These are phyloP conservation scores for Agapetus fuscipes DNA, from an alignment of 2,888 invertebrate genomes.

Conservation along the genomic window DNA sequence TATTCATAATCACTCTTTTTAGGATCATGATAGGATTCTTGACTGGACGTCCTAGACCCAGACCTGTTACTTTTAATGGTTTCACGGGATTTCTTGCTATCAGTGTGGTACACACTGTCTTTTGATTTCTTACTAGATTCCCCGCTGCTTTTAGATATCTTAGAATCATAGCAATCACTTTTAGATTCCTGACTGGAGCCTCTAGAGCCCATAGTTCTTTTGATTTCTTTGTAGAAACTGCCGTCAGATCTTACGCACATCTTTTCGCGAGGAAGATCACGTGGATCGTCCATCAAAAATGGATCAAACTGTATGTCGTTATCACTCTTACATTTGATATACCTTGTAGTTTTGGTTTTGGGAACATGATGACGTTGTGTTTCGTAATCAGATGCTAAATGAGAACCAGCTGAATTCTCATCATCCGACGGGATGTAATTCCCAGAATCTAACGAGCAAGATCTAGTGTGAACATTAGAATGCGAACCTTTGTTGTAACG, in stretches of 20 bases:
- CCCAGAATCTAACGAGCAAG: slow-evolving; percentile 67
- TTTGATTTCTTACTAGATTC: slow-evolving; percentile 57
- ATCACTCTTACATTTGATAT: slow-evolving; percentile 51
- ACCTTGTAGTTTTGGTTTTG: slow-evolving; percentile 21
- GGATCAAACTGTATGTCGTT: slow-evolving; percentile 65
- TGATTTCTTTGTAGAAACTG: slow-evolving; percentile 60
- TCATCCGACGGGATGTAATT: slow-evolving; percentile 68
- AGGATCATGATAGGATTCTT: slow-evolving; percentile 62
- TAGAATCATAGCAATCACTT: slow-evolving; percentile 58
- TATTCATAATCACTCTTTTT: slow-evolving; percentile 44
- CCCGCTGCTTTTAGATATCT: slow-evolving; percentile 52
- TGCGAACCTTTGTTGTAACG: slow-evolving; percentile 29
- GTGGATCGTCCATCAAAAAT: slow-evolving; percentile 69
- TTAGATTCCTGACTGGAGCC: slow-evolving; percentile 63
- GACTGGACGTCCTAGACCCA: slow-evolving; percentile 55
- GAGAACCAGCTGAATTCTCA: slow-evolving; percentile 50
- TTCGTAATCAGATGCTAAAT: slow-evolving; percentile 41
- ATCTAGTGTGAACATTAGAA: slow-evolving; percentile 46
- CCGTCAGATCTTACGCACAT: slow-evolving; percentile 64
- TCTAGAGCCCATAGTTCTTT: slow-evolving; percentile 51
- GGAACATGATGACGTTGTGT: slow-evolving; percentile 46
- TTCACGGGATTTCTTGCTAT: slow-evolving; percentile 55
- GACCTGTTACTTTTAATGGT: slow-evolving; percentile 52
- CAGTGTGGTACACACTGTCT: slow-evolving; percentile 55
- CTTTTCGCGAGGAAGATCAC: slow-evolving; percentile 61